These are phyloP conservation scores for Kryptolebias ocellatus DNA, from an alignment of 2,797 vertebrate species.

Conservation along the genomic window DNA sequence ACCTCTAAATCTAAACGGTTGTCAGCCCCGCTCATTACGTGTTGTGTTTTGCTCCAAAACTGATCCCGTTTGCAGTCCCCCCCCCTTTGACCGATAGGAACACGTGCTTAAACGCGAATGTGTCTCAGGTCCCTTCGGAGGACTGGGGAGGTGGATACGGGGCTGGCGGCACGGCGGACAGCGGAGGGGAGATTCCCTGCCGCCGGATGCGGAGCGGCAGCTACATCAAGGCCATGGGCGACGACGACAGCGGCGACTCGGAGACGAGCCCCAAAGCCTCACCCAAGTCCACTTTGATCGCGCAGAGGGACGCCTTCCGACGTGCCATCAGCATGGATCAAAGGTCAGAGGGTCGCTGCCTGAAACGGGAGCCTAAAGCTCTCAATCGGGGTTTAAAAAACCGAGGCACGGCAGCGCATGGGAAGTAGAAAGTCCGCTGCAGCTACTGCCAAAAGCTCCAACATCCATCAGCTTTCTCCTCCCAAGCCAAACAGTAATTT, in stretches of 20 bases:
- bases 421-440: no score
- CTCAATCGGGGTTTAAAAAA: no score
- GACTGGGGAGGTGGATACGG: constrained; percentile 92
- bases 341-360: constrained; percentile 78
- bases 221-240: constrained; percentile 99
- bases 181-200: constrained; percentile 95
- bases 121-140: constrained; percentile 91
- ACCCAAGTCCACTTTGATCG: constrained; percentile 87
- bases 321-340: constrained; percentile 97
- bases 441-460: no score
- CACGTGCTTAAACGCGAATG: constrained; percentile 19
- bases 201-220: constrained; percentile 98
- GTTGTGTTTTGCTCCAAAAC: constrained; percentile 1
- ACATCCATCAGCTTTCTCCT: no score
- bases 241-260: constrained; percentile 95
- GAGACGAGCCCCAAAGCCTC: constrained; percentile 91
- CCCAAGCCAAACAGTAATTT: no score
- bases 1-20: no score
- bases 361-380: no score
- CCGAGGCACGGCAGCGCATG: no score
- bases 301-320: constrained; percentile 91
- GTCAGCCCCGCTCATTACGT: constrained; percentile 6
- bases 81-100: not conserved
- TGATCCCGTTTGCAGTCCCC: not conserved
- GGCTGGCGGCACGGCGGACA: constrained; percentile 74